These are phyloP conservation scores for Archaeoteleia sp. DNA, from an alignment of 2,888 invertebrate genomes.

Conservation along the genomic window DNA sequence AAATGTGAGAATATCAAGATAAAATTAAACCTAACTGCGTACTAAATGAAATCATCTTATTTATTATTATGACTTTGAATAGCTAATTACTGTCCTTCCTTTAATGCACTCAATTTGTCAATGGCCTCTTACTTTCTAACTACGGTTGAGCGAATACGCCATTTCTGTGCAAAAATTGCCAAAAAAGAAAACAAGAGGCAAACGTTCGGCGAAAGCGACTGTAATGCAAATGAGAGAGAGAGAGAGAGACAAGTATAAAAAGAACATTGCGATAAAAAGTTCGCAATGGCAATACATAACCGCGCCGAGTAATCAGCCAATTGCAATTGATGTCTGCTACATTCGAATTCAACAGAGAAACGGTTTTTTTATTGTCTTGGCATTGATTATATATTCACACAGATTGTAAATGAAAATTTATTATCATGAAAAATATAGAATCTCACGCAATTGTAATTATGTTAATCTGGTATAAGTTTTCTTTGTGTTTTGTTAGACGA, in stretches of 20 bases:
- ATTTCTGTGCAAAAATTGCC: too few species aligned
- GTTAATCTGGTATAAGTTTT: too few species aligned
- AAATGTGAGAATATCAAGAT: too few species aligned
- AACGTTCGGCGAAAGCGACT: not conserved
- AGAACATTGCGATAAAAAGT: not conserved
- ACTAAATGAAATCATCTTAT: too few species aligned
- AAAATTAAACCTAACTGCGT: too few species aligned
- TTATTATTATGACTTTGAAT: too few species aligned
- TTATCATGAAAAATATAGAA: not conserved
- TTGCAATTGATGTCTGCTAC: slow-evolving; percentile 7
- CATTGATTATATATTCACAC: not conserved
- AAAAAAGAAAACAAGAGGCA: not conserved
- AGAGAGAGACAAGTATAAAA: slow-evolving; percentile 20
- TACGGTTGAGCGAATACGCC: too few species aligned
- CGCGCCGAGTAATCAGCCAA: not conserved
- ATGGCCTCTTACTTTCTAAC: too few species aligned
- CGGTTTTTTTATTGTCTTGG: not conserved
- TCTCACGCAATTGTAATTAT: not conserved
- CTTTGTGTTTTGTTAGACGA: too few species aligned
- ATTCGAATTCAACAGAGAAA: not conserved
- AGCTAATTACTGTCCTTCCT: too few species aligned
- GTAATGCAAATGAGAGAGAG: slow-evolving; percentile 10
- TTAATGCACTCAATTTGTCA: too few species aligned
- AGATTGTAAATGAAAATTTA: too few species aligned
- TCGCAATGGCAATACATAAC: not conserved